These are phyloP conservation scores for Drosophila setosimentum DNA, from an alignment of 2,888 invertebrate genomes.

Conservation along the genomic window DNA sequence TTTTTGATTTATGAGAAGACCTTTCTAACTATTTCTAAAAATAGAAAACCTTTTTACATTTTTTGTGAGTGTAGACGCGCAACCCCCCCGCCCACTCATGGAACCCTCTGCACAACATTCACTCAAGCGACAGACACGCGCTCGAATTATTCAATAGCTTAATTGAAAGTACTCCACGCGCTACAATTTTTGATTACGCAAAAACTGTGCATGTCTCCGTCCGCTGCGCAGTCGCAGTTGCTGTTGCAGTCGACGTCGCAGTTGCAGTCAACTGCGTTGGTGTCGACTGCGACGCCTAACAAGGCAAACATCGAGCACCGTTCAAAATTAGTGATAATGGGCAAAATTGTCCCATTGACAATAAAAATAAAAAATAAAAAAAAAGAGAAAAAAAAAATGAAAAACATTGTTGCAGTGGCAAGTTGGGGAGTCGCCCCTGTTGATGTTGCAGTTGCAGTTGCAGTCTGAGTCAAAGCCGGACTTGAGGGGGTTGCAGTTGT, in stretches of 20 bases:
- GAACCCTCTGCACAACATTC: slow-evolving; percentile 51
- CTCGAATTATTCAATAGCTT: slow-evolving; percentile 78
- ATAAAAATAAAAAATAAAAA: slow-evolving; percentile 30
- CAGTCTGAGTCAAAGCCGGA: slow-evolving; percentile 14
- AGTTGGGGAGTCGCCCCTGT: slow-evolving; percentile 27
- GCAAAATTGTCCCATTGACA: slow-evolving; percentile 79
- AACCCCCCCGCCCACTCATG: background rate
- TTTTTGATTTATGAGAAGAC: background rate
- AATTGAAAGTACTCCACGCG: slow-evolving; percentile 79
- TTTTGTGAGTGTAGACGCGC: background rate
- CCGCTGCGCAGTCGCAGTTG: slow-evolving; percentile 20
- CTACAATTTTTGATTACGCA: slow-evolving; percentile 78
- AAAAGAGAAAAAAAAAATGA: too few species aligned
- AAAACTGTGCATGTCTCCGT: slow-evolving; percentile 55
- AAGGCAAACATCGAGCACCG: slow-evolving; percentile 63
- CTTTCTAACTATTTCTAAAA: background rate
- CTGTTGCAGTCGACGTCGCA: slow-evolving; percentile 20
- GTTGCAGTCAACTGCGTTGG: slow-evolving; percentile 25
- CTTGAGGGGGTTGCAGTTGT: slow-evolving; percentile 39
- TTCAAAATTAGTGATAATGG: slow-evolving; percentile 80
- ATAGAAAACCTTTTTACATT: background rate
- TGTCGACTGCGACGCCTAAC: slow-evolving; percentile 58
- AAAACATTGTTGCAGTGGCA: slow-evolving; percentile 39
- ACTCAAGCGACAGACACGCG: slow-evolving; percentile 64
- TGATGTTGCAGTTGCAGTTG: slow-evolving; percentile 15